phyloP scores from a whole-genome alignment of 2,797 vertebrate genomes.

The Tauraco hartlaubi region DNA sequence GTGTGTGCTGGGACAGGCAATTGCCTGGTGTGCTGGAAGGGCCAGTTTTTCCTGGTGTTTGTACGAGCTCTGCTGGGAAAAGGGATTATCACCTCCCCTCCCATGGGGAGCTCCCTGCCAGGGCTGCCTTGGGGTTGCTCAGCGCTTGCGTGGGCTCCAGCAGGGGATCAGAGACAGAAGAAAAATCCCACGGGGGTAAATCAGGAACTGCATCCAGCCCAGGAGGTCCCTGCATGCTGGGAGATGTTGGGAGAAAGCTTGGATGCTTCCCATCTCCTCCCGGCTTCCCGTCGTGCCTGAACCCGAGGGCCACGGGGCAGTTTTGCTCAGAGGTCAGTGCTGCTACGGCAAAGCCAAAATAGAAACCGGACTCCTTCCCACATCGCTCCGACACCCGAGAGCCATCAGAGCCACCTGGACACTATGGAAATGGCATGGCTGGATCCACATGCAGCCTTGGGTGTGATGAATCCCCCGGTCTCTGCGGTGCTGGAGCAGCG shows the following conservation, averaged over 20 bases:
- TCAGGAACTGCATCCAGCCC: accelerated
- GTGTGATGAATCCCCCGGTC: background rate
- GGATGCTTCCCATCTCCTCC: background rate
- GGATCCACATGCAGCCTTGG: accelerated
- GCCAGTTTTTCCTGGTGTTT: background rate
- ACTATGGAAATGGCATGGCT: accelerated
- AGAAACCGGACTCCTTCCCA: background rate
- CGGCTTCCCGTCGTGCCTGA: accelerated
- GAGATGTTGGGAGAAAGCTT: background rate
- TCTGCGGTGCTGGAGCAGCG: background rate
- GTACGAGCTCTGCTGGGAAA: background rate
- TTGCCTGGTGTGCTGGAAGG: background rate
- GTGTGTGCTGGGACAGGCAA: background rate
- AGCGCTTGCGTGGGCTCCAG: background rate
- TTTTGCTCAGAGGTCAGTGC: background rate
- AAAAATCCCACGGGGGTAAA: background rate
- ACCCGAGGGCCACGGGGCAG: accelerated
- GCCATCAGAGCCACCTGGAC: accelerated
- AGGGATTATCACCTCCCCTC: background rate
- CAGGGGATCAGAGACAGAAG: background rate
- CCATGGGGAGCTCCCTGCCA: background rate
- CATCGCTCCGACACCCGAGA: accelerated
- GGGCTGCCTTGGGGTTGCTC: background rate
- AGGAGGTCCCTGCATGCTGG: background rate
- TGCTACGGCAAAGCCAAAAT: background rate